Evolutionary conservation across 2,113 vertebrate species (phyloP).

Genomic region (Sceloporus undulatus): DNA sequence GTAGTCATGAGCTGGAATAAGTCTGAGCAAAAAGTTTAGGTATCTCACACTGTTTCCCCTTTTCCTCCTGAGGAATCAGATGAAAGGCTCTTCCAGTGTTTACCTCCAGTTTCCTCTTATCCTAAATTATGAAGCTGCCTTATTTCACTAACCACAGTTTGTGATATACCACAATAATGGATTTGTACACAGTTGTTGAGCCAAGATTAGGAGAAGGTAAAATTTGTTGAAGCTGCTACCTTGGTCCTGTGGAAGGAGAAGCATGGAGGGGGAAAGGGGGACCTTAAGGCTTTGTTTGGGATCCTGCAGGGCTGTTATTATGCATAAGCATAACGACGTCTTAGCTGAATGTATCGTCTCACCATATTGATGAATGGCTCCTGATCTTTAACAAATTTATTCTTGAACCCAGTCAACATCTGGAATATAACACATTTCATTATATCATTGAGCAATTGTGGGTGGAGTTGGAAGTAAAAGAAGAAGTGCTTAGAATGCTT

Average conservation of each 20-base stretch:
- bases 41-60: background rate
- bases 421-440: background rate
- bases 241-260: background rate
- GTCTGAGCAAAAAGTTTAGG: background rate
- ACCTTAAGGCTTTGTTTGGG: background rate
- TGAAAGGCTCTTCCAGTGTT: background rate
- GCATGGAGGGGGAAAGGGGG: background rate
- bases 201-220: background rate
- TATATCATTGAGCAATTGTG: background rate
- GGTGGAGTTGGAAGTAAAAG: background rate
- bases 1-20: background rate
- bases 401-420: background rate
- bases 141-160: background rate
- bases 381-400: background rate
- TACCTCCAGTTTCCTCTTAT: background rate
- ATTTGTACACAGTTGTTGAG: no score
- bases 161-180: background rate
- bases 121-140: background rate
- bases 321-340: background rate
- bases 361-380: background rate
- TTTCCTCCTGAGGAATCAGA: background rate
- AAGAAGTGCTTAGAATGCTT: background rate
- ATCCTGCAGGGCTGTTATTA: no score
- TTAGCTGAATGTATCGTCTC: slow-evolving; percentile 28
- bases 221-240: background rate